These are phyloP conservation scores for Brachyopa scutellaris DNA, from an alignment of 2,888 invertebrate genomes.

Conservation along the genomic window DNA sequence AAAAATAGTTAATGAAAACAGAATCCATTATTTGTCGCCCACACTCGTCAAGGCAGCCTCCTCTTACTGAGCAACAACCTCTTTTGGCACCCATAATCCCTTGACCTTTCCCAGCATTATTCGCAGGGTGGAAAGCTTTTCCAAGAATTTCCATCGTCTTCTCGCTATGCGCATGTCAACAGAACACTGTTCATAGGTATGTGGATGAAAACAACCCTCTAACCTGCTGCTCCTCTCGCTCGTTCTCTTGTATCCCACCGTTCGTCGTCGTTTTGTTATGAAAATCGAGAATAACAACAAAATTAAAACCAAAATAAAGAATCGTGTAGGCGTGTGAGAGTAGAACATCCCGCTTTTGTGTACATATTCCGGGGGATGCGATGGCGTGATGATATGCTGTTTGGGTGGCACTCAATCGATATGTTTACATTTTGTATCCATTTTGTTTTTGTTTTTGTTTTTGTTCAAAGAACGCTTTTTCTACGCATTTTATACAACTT, in stretches of 20 bases:
- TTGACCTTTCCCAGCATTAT: constrained; percentile 47
- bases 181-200: neutral
- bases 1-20: constrained; percentile 16
- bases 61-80: constrained; percentile 23
- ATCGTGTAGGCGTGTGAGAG: constrained; percentile 41
- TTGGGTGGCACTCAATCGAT: constrained; percentile 48
- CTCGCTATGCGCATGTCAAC: constrained; percentile 18
- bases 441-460: neutral
- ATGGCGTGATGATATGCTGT: constrained; percentile 54
- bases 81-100: constrained; percentile 13
- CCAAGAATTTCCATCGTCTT: neutral
- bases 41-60: constrained; percentile 9
- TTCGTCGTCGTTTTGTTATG: constrained; percentile 62
- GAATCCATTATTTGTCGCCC: neutral
- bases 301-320: constrained; percentile 71
- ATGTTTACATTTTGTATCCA: constrained; percentile 61
- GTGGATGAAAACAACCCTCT: constrained; percentile 24
- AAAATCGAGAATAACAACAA: constrained; percentile 77
- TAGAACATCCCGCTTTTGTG: constrained; percentile 61
- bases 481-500: constrained; percentile 26
- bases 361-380: constrained; percentile 14
- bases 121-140: constrained; percentile 22
- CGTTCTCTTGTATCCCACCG: constrained; percentile 12
- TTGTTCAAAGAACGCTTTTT: neutral
- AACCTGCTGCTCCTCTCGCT: neutral